Base-by-base conservation (phyloP, 2,888 invertebrate genomes). In the Standfussiana lucernea region DNA sequence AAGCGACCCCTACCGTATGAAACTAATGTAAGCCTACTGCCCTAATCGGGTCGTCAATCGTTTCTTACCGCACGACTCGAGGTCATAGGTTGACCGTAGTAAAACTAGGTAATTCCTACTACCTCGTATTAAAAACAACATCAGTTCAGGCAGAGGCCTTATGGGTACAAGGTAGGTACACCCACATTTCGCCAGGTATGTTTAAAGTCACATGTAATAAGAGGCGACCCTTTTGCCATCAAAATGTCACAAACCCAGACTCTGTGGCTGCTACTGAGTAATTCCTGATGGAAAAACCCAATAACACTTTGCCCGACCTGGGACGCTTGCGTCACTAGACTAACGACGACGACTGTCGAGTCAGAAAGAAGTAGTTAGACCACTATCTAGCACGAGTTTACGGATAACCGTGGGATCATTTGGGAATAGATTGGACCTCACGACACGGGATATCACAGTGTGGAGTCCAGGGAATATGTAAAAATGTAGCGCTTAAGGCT, bases 31-130 rank as follows among this genome's bases (percentile, higher is more conserved):
- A 42, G 65, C 8, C 62, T 61, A 61, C 50, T 53, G n/a, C 11
- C 42, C 35, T 66, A 66, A 53, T 75, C 66, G 18, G 28, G 47
- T 47, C 74, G 40, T 50, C 62, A 72, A 62, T 72, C 28, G 71
- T 50, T 53, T 73, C 40, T 59, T 47, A 65, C 64, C 40, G 40
- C 28, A 42, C 24, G 35, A 11, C 47, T 53, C 53, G 62, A 79
- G 76, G 82, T 67, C 67, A 50, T 53, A 8, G 32, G n/a, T 40
- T 67, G 37, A 66, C 59, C 37, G 35, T 42, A 28, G 32, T 71
- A 50, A 70, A 28, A 79, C 15, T 70, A 64, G 64, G 15, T 64
- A 40, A 24, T 62, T 45, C n/a, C 10, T 53, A n/a, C 24, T 62
- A 28, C 13, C 42, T 53, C 15, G 40, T 8, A n/a, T 64, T n/a